Percentiles rank a stretch among this genome's conserved stretches.
Evolutionary conservation across 1,140 invertebrate species (phyloP).

Genomic region (Drosophila lowei): DNA sequence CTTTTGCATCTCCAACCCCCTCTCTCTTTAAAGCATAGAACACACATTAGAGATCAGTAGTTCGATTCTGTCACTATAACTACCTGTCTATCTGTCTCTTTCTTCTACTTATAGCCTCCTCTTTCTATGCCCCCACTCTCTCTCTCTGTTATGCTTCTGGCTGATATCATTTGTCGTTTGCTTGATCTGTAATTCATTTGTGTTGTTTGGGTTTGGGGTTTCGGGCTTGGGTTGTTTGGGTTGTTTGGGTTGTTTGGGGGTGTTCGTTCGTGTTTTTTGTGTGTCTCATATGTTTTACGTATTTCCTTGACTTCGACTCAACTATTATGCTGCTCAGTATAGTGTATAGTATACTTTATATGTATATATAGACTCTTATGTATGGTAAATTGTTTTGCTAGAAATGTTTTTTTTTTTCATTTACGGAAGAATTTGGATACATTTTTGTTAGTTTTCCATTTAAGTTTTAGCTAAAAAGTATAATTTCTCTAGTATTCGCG

Average conservation of each 20-base stretch:
- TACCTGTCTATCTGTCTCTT: conserved; percentile 24
- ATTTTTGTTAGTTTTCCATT: conserved; percentile 43
- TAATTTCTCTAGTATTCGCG: conserved; percentile 64
- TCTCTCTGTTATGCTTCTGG: conserved; percentile 11
- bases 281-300: conserved; percentile 67
- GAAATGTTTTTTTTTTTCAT: conserved; percentile 52
- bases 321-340: conserved; percentile 61
- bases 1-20: conserved; percentile 35
- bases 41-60: conserved; percentile 72
- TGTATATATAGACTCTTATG: conserved; percentile 54
- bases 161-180: conserved; percentile 41
- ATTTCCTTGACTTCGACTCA: conserved; percentile 51
- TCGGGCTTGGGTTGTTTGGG: conserved; percentile 10
- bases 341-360: conserved; percentile 27
- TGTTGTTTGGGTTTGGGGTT: conserved; percentile 24
- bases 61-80: conserved; percentile 19
- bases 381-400: conserved; percentile 69
- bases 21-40: conserved; percentile 54
- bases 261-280: conserved; percentile 30
- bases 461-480: conserved; percentile 72
- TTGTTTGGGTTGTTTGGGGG: conserved; percentile 22
- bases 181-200: conserved; percentile 28
- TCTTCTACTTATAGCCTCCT: conserved; percentile 6
- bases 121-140: conserved; percentile 19
- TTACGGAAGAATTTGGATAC: conserved; percentile 80